phyloP scores from a whole-genome alignment of 2,888 invertebrate genomes.

The Chironomus tentans region DNA sequence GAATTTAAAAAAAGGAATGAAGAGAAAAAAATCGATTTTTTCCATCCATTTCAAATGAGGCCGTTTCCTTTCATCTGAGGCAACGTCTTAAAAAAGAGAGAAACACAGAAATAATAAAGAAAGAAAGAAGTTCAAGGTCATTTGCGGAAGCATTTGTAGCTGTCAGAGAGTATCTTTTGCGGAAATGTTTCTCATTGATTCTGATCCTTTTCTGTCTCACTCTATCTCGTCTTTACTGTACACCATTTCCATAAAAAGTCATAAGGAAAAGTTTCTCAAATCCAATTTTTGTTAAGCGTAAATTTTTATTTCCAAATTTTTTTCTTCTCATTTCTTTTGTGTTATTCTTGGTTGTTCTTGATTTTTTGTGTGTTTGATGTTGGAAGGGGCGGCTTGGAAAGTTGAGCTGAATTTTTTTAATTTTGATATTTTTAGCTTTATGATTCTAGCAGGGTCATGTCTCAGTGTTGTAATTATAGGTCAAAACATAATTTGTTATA shows the following conservation, averaged over 20 bases:
- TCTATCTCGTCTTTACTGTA: not conserved
- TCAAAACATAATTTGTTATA: too few species aligned
- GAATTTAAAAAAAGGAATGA: not conserved
- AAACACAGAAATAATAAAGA: not conserved
- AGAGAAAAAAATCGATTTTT: not conserved
- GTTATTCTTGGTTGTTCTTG: too few species aligned
- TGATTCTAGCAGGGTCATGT: too few species aligned
- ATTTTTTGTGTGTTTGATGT: too few species aligned
- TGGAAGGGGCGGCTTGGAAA: too few species aligned
- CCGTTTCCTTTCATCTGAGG: not conserved
- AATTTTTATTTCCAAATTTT: too few species aligned
- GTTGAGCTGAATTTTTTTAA: too few species aligned
- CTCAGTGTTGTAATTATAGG: too few species aligned
- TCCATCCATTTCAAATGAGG: not conserved
- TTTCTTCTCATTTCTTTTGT: too few species aligned
- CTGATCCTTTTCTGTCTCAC: not conserved
- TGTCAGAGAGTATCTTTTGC: not conserved
- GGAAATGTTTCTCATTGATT: not conserved
- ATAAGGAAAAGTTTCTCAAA: not conserved
- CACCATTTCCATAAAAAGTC: too few species aligned
- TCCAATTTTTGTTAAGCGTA: not conserved
- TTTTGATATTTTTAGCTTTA: too few species aligned
- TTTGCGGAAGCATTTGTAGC: not conserved
- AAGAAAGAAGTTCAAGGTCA: not conserved
- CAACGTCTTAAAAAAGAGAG: not conserved